Evolutionary conservation across 2,888 invertebrate genomes (phyloP).

Genomic region (Notodonta dromedarius): DNA sequence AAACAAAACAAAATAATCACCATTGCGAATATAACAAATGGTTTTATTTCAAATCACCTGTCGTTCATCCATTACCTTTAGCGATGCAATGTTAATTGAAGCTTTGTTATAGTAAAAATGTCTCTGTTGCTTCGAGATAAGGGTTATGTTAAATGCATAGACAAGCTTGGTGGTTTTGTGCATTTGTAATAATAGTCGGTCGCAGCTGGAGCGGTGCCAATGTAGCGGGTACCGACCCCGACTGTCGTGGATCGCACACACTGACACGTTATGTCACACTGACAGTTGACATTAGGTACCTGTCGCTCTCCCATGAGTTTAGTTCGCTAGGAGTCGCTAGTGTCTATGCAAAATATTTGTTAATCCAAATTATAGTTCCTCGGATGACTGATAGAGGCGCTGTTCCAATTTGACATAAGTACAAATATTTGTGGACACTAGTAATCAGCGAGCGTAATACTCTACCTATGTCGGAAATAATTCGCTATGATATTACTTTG

Average conservation of each 20-base stretch:
- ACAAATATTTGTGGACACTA: no score
- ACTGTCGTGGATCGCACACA: slow-evolving; percentile 35
- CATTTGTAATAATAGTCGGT: slow-evolving; percentile 52
- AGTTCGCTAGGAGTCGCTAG: no score
- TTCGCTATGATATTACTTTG: no score
- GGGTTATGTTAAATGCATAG: slow-evolving; percentile 26
- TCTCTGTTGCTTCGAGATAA: slow-evolving; percentile 31
- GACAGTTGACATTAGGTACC: slow-evolving; percentile 2
- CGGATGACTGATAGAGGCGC: no score
- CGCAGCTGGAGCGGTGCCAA: slow-evolving; percentile 52
- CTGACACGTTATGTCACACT: slow-evolving; percentile 32
- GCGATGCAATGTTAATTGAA: slow-evolving; percentile 16
- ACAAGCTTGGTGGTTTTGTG: slow-evolving; percentile 32
- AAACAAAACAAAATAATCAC: slow-evolving; percentile 37
- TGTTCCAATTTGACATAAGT: no score
- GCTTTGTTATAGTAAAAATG: slow-evolving; percentile 13
- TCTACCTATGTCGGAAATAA: no score
- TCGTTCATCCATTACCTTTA: slow-evolving; percentile 50
- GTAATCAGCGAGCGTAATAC: no score
- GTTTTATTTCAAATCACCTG: slow-evolving; percentile 56
- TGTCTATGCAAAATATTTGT: no score
- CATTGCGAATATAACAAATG: slow-evolving; percentile 50
- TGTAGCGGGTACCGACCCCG: slow-evolving; percentile 57
- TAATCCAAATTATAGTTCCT: no score
- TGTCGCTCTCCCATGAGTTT: no score